phyloP scores from a whole-genome alignment of 2,797 vertebrate genomes.

The Characodon lateralis region DNA sequence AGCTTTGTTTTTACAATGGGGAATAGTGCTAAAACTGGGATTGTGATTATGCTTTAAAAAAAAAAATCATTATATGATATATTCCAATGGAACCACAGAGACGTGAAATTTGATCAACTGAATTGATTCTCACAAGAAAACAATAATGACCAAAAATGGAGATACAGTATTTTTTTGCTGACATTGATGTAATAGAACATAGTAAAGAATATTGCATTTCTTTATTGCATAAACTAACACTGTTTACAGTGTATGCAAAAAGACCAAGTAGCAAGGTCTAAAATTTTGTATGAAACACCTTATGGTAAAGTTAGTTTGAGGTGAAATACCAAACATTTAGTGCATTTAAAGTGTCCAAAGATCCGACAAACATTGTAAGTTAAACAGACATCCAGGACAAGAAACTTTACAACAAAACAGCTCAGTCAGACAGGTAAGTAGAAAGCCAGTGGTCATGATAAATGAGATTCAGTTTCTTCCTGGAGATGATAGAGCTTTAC shows the following conservation, averaged over 20 bases:
- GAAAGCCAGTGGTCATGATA: constrained; percentile 1
- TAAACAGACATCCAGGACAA: neutral
- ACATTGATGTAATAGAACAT: neutral
- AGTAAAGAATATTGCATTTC: neutral
- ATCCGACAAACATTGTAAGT: neutral
- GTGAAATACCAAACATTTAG: neutral
- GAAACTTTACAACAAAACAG: neutral
- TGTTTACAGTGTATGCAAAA: neutral
- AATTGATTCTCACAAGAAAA: neutral
- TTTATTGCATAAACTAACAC: neutral
- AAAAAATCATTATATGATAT: too few species aligned
- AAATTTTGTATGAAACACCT: neutral
- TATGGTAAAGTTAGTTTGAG: neutral
- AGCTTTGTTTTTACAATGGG: too few species aligned
- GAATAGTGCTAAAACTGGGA: too few species aligned
- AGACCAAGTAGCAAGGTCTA: neutral
- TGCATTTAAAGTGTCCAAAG: neutral
- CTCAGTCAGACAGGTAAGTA: neutral
- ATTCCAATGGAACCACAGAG: neutral
- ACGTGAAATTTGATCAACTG: neutral
- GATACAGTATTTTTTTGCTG: neutral
- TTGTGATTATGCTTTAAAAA: too few species aligned
- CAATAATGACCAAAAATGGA: neutral
- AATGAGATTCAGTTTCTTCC: constrained; percentile 18
- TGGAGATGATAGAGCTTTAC: constrained; percentile 8